phyloP scores from a whole-genome alignment of 2,113 vertebrate genomes.

The Nyctereutes procyonoides region DNA sequence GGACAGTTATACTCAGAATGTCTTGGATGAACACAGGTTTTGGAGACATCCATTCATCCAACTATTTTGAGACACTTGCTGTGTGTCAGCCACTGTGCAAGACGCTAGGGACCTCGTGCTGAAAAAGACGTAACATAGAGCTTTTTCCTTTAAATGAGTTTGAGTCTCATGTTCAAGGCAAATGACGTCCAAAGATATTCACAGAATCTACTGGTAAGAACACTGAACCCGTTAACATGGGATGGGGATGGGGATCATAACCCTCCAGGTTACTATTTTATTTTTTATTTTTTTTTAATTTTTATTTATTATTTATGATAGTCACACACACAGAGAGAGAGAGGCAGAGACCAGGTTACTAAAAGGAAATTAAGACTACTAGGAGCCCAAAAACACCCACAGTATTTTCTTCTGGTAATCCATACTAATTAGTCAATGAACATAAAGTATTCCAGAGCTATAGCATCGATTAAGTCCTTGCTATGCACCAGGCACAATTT shows the following conservation, averaged over 20 bases:
- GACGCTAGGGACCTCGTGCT: not conserved
- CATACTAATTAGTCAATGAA: not conserved
- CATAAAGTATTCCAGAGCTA: not conserved
- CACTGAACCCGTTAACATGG: not conserved
- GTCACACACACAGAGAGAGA: too few species aligned
- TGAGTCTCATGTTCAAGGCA: not conserved
- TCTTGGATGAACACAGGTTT: not conserved
- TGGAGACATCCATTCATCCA: not conserved
- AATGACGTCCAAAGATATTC: not conserved
- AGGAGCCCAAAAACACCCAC: not conserved
- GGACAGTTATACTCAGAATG: not conserved
- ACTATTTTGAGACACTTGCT: not conserved
- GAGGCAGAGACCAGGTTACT: too few species aligned
- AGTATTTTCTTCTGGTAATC: not conserved
- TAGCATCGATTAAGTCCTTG: not conserved
- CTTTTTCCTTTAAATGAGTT: conserved; percentile 16
- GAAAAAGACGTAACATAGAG: not conserved
- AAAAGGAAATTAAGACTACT: not conserved
- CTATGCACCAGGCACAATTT: not conserved
- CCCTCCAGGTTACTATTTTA: not conserved
- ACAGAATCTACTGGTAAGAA: not conserved
- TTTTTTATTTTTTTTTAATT: too few species aligned
- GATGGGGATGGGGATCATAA: not conserved
- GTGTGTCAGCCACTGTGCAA: not conserved
- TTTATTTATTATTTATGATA: too few species aligned